Evolutionary conservation across 1,140 invertebrate genomes (phyloP).

Genomic region (Phortica variegata): DNA sequence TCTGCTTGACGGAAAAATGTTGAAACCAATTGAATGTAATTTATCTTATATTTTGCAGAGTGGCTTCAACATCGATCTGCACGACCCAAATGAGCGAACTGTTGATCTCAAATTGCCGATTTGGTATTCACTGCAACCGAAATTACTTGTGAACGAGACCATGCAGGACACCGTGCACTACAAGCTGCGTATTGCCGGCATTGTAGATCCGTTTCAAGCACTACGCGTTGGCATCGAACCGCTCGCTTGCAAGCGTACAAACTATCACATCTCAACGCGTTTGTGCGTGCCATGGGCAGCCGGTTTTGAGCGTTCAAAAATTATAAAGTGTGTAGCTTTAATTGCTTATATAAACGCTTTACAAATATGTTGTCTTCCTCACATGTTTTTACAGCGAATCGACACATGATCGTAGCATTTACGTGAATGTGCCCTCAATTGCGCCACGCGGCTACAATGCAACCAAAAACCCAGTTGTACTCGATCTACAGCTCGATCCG

Average conservation of each 20-base stretch:
- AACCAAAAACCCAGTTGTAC: conserved; percentile 42
- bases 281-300: conserved; percentile 66
- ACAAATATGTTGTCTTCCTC: too few species aligned
- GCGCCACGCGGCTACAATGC: conserved; percentile 50
- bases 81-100: conserved; percentile 61
- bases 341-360: too few species aligned
- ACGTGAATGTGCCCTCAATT: conserved; percentile 59
- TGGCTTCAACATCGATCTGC: conserved; percentile 66
- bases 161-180: conserved; percentile 59
- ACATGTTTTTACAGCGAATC: conserved; percentile 13
- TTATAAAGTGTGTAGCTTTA: too few species aligned
- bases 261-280: conserved; percentile 63
- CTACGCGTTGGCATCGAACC: conserved; percentile 63
- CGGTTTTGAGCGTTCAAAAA: conserved; percentile 63
- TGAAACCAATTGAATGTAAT: too few species aligned
- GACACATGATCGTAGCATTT: conserved; percentile 51
- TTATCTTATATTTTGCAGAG: conserved; percentile 57
- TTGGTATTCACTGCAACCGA: conserved; percentile 47
- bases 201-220: conserved; percentile 64
- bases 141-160: conserved; percentile 59
- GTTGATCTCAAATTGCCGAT: conserved; percentile 61
- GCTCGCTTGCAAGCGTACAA: conserved; percentile 51
- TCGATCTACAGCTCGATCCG: conserved; percentile 63
- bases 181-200: conserved; percentile 59
- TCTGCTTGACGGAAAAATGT: too few species aligned